phyloP scores from a whole-genome alignment of 1,140 invertebrate genomes.

The Teleopsis dalmanni region DNA sequence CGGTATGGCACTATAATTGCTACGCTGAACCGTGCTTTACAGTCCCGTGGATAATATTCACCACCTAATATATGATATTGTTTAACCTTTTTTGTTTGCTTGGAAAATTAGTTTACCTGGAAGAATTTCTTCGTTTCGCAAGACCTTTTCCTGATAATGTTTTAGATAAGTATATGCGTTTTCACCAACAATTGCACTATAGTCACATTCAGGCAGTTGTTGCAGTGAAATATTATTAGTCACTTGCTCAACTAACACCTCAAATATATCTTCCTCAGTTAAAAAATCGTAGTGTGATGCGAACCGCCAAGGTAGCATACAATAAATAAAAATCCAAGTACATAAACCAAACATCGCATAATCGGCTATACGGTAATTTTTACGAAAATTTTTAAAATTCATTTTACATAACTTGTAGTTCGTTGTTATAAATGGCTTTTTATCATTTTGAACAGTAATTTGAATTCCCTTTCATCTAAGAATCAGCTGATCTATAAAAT shows the following conservation, averaged over 20 bases:
- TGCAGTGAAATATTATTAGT: conserved; percentile 29
- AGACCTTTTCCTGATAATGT: conserved; percentile 23
- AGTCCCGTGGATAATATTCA: conserved; percentile 54
- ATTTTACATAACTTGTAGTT: conserved; percentile 13
- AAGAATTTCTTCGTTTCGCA: conserved; percentile 25
- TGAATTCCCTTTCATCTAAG: background rate
- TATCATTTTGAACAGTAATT: background rate
- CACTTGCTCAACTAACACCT: conserved; percentile 20
- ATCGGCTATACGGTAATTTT: conserved; percentile 26
- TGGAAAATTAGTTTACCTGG: too few relatives aligned
- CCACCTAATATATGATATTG: too few relatives aligned
- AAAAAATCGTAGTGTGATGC: conserved; percentile 39
- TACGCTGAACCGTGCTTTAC: conserved; percentile 66
- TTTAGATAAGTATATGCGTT: conserved; percentile 28
- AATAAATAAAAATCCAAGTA: conserved; percentile 26
- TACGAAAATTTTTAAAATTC: conserved; percentile 24
- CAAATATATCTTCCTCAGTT: conserved; percentile 21
- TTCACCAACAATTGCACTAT: conserved; percentile 28
- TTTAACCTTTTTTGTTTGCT: background rate
- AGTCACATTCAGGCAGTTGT: conserved; percentile 25
- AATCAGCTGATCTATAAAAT: background rate
- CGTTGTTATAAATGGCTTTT: background rate
- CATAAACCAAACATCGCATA: conserved; percentile 18
- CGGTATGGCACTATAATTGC: conserved; percentile 86
- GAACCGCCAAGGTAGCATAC: conserved; percentile 34